phyloP scores from a whole-genome alignment of 2,888 invertebrate genomes.

The Resseliella maxima region DNA sequence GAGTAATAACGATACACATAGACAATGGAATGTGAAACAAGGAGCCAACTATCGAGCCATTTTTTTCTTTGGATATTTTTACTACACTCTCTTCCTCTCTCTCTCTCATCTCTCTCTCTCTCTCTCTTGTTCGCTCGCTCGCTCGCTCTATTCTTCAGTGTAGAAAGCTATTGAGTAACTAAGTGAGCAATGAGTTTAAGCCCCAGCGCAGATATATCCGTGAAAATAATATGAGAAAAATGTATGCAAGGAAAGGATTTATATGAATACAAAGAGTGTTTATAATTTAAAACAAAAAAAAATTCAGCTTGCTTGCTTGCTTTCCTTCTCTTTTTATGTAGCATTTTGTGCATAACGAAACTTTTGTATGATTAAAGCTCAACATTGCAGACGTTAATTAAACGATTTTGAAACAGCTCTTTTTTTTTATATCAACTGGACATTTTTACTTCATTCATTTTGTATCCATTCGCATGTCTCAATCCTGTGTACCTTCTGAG shows the following conservation, averaged over 20 bases:
- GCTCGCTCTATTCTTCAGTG: too few relatives aligned
- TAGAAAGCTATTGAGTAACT: not conserved
- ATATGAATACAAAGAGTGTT: slow-evolving; percentile 34
- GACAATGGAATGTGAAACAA: not conserved
- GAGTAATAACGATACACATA: slow-evolving; percentile 25
- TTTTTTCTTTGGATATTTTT: not conserved
- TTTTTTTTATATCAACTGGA: not conserved
- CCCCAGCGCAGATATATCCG: not conserved
- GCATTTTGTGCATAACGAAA: not conserved
- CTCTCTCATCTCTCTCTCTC: not conserved
- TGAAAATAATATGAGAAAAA: not conserved
- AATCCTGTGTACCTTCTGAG: not conserved
- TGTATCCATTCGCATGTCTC: not conserved
- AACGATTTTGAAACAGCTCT: not conserved
- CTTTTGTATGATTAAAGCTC: not conserved
- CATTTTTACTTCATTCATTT: not conserved
- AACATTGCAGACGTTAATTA: not conserved
- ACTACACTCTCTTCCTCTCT: too few relatives aligned
- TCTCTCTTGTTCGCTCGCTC: not conserved
- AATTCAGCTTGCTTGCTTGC: not conserved
- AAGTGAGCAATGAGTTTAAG: not conserved
- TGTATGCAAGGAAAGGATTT: not conserved
- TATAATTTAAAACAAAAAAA: slow-evolving; percentile 27
- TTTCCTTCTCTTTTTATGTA: not conserved
- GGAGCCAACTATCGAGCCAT: not conserved